Evolutionary conservation across 2,113 vertebrate genomes (phyloP).

Genomic region (Misgurnus mizolepis): DNA sequence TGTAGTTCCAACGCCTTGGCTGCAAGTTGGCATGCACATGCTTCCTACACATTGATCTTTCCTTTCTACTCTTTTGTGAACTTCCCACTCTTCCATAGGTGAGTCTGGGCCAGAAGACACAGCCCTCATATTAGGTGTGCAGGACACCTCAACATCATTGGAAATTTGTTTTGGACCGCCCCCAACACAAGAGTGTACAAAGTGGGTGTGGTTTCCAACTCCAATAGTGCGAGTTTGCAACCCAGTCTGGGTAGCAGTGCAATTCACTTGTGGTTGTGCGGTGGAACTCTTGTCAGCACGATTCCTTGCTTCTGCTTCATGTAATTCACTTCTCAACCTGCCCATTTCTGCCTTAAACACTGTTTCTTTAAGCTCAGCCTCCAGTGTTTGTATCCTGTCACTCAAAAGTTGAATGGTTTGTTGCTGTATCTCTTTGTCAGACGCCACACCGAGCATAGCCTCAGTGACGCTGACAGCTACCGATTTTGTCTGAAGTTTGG

Average conservation of each 20-base stretch:
- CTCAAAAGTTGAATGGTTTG: conserved; percentile 84
- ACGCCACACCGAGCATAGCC: conserved; percentile 79
- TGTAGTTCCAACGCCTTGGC: conserved; percentile 74
- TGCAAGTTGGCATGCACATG: conserved; percentile 60
- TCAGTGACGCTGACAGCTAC: conserved; percentile 80
- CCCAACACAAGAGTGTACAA: conserved; percentile 76
- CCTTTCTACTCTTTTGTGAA: conserved; percentile 76
- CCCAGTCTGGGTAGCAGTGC: conserved; percentile 71
- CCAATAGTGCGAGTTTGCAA: conserved; percentile 77
- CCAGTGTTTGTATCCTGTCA: conserved; percentile 84
- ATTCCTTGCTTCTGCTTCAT: conserved; percentile 84
- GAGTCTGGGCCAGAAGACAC: conserved; percentile 75
- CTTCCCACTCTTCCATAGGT: conserved; percentile 81
- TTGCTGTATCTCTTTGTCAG: conserved; percentile 82
- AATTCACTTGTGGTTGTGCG: conserved; percentile 73
- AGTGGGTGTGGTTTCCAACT: conserved; percentile 76
- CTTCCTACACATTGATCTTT: conserved; percentile 72
- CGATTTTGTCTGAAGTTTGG: conserved; percentile 71
- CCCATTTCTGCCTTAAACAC: conserved; percentile 89
- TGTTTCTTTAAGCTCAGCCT: conserved; percentile 89
- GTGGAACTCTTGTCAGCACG: conserved; percentile 79
- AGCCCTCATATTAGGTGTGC: conserved; percentile 63
- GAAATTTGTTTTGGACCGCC: conserved; percentile 59
- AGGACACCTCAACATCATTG: conserved; percentile 71
- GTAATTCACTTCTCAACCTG: conserved; percentile 87